A percentile compares a stretch with the other conserved stretches of the same genome.
phyloP scores from a whole-genome alignment of 2,113 vertebrate species.

The Cinclus cinclus region DNA sequence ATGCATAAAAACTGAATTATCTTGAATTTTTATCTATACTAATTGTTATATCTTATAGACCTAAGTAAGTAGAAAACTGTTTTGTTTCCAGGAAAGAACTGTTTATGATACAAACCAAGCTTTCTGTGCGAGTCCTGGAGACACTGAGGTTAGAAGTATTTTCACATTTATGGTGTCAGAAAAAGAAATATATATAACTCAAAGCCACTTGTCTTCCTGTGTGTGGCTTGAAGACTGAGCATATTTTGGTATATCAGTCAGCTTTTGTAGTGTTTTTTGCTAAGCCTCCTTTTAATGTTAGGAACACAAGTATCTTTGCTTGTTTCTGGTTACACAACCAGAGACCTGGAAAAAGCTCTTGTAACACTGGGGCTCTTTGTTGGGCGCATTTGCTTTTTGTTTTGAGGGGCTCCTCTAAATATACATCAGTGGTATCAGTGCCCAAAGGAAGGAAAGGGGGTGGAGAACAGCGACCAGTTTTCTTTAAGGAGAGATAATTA shows the following conservation, averaged over 20 bases:
- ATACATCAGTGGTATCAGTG: accelerated
- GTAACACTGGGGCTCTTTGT: background rate
- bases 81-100: background rate
- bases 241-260: background rate
- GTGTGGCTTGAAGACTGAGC: background rate
- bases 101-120: background rate
- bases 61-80: background rate
- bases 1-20: background rate
- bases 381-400: background rate
- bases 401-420: background rate
- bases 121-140: background rate
- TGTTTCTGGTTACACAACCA: background rate
- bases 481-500: background rate
- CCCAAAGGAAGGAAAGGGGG: slow-evolving; percentile 61
- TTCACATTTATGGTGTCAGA: background rate
- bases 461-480: background rate
- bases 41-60: background rate
- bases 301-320: background rate
- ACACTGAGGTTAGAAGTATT: background rate
- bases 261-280: background rate
- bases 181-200: background rate
- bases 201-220: slow-evolving; percentile 19
- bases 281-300: background rate
- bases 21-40: background rate
- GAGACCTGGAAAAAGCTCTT: background rate